Evolutionary conservation across 2,113 vertebrate species (phyloP).

Genomic region (Cryptotis parvus): DNA sequence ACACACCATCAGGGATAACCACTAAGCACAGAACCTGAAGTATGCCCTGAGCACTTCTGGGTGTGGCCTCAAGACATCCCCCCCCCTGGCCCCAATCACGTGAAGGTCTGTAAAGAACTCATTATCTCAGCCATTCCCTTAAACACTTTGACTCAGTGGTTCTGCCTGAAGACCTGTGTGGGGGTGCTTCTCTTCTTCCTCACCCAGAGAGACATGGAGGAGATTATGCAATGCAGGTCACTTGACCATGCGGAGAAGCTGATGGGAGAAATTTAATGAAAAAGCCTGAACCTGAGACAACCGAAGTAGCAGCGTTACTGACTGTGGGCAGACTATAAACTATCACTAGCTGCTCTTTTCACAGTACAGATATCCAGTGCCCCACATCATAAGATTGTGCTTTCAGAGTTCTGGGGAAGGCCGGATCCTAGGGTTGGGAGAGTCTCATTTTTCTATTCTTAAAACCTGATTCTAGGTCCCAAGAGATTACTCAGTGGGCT

Average conservation of each 20-base stretch:
- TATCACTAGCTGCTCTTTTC: neutral
- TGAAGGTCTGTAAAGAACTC: neutral
- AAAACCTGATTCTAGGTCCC: no score
- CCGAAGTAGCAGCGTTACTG: neutral
- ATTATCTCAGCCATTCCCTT: no score
- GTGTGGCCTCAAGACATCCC: no score
- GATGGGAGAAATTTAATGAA: no score
- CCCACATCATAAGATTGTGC: neutral
- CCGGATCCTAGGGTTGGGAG: neutral
- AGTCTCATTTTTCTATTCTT: neutral
- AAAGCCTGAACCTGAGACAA: neutral
- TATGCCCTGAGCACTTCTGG: no score
- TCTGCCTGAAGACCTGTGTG: neutral
- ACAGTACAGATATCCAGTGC: neutral
- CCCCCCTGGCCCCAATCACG: neutral
- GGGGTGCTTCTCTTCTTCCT: fast-evolving
- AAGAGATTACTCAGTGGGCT: no score
- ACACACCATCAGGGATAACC: no score
- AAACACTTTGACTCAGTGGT: neutral
- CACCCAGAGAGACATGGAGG: neutral
- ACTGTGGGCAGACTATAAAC: neutral
- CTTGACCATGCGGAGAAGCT: neutral
- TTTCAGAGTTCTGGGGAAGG: neutral
- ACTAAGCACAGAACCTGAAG: no score
- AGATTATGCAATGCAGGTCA: neutral